phyloP scores from a whole-genome alignment of 2,888 invertebrate species.

The Orchestes rusci region DNA sequence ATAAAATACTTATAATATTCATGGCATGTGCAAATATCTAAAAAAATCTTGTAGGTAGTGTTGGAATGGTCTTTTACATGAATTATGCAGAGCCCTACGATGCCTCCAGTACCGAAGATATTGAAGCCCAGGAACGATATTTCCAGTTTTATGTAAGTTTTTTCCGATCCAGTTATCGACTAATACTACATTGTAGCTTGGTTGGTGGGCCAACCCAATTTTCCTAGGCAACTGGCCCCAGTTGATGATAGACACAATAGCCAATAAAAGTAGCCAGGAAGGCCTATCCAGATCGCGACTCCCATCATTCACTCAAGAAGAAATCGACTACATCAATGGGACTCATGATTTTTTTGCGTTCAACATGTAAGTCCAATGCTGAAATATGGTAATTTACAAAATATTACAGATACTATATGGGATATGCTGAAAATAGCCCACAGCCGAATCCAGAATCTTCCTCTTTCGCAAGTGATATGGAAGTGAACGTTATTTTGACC shows the following conservation, averaged over 20 bases:
- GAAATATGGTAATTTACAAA: too few relatives aligned
- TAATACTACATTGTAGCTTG: constrained; percentile 6
- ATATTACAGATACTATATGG: too few relatives aligned
- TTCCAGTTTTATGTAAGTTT: constrained; percentile 10
- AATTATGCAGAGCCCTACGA: constrained; percentile 11
- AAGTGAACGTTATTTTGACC: too few relatives aligned
- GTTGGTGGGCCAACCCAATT: constrained; percentile 17
- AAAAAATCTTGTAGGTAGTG: too few relatives aligned
- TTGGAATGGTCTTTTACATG: too few relatives aligned
- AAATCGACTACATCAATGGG: constrained; percentile 20
- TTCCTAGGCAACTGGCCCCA: constrained; percentile 19
- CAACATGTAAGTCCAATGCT: constrained; percentile 18
- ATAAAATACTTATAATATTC: too few relatives aligned
- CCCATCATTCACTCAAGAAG: constrained; percentile 16
- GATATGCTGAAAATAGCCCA: too few relatives aligned
- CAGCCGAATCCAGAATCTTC: too few relatives aligned
- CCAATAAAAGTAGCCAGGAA: constrained; percentile 14
- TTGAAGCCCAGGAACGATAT: constrained; percentile 13
- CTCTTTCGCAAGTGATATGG: too few relatives aligned
- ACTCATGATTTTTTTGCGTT: constrained; percentile 20
- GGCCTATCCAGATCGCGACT: constrained; percentile 13
- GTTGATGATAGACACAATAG: constrained; percentile 17
- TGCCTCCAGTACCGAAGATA: constrained; percentile 5
- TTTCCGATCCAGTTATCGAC: too few relatives aligned
- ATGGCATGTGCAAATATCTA: too few relatives aligned